These are phyloP conservation scores for Fistularia commersonii DNA, from an alignment of 2,797 vertebrate genomes.

Conservation along the genomic window DNA sequence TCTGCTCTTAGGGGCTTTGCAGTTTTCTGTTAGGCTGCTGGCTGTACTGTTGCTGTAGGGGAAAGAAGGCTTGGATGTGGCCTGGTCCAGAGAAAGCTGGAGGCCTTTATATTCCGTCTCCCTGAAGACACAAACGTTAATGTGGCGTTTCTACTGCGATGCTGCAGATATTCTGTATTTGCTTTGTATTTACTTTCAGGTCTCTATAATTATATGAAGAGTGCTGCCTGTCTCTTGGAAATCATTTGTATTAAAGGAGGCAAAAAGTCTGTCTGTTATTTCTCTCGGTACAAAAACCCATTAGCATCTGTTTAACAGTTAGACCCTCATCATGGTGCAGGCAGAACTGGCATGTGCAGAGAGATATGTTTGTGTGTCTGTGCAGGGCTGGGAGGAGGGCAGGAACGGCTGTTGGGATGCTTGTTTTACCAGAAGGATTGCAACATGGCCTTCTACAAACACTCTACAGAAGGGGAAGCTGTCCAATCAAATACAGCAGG, in stretches of 20 bases:
- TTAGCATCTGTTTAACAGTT: constrained; percentile 62
- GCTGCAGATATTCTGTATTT: constrained; percentile 14
- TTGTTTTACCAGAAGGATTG: constrained; percentile 72
- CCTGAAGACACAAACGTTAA: constrained; percentile 66
- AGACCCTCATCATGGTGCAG: constrained; percentile 29
- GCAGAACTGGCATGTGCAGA: constrained; percentile 4
- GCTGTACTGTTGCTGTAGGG: constrained; percentile 77
- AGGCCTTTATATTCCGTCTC: constrained; percentile 97
- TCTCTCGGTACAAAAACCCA: constrained; percentile 29
- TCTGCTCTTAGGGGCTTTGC: constrained; percentile 82
- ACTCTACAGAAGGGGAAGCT: constrained; percentile 61
- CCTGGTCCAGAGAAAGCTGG: constrained; percentile 95
- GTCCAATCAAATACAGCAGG: constrained; percentile 68
- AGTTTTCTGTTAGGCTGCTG: constrained; percentile 77
- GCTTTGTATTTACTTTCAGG: constrained; percentile 2
- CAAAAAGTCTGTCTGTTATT: constrained; percentile 33
- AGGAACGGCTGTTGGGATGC: constrained; percentile 52
- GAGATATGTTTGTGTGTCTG: constrained; percentile 10
- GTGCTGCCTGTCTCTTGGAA: constrained; percentile 1
- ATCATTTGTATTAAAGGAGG: constrained; percentile 8
- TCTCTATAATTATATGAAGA: constrained; percentile 23
- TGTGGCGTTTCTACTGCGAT: constrained; percentile 1
- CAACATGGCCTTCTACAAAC: constrained; percentile 73
- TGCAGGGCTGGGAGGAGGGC: constrained; percentile 3
- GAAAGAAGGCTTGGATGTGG: constrained; percentile 84